These are phyloP conservation scores for Brachypteracias leptosomus DNA, from an alignment of 2,113 vertebrate species.

Conservation along the genomic window DNA sequence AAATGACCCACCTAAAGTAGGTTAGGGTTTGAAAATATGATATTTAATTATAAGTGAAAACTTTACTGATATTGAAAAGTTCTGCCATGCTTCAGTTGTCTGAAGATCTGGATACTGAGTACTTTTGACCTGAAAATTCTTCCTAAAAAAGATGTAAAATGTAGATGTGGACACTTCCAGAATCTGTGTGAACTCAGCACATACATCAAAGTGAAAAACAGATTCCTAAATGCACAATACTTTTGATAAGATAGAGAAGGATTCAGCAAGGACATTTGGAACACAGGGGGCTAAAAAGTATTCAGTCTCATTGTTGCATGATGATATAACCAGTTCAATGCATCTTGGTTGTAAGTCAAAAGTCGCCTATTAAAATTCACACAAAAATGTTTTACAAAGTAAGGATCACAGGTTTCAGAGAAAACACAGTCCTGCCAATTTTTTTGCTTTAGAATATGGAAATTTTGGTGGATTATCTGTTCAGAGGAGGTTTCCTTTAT, in stretches of 20 bases:
- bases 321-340: slow-evolving; percentile 27
- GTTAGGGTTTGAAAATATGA: background rate
- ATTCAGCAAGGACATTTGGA: background rate
- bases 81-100: background rate
- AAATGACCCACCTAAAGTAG: background rate
- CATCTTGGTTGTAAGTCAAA: slow-evolving; percentile 40
- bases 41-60: background rate
- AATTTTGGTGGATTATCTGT: slow-evolving; percentile 70
- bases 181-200: background rate
- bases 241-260: background rate
- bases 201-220: background rate
- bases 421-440: slow-evolving; percentile 27
- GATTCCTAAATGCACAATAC: background rate
- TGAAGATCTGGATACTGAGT: background rate
- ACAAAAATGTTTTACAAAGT: slow-evolving; percentile 53
- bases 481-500: slow-evolving; percentile 71
- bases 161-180: background rate
- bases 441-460: slow-evolving; percentile 54
- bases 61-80: background rate
- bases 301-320: slow-evolving; percentile 14
- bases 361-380: slow-evolving; percentile 31
- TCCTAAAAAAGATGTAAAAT: background rate
- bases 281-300: background rate
- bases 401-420: slow-evolving; percentile 47
- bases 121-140: background rate